These are phyloP conservation scores for Oryzias sinensis DNA, from an alignment of 2,797 vertebrate species.

Conservation along the genomic window DNA sequence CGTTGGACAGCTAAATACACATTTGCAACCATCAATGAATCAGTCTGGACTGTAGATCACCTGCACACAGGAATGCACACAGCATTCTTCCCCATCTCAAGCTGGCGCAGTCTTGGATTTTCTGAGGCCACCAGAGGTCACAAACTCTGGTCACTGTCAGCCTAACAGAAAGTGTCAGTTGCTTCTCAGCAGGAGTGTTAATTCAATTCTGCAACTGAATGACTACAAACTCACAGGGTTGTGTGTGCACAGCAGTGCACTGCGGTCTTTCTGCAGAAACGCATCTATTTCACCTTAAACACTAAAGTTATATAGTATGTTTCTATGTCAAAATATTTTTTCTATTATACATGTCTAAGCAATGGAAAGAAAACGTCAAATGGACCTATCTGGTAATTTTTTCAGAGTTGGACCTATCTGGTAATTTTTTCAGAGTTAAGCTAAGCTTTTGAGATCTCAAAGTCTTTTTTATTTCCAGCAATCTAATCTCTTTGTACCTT, in stretches of 20 bases:
- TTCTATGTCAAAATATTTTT: too few species aligned
- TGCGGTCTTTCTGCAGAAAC: background rate
- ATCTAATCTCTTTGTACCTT: too few species aligned
- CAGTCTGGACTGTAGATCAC: slow-evolving; percentile 18
- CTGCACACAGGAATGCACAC: background rate
- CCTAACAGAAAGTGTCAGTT: slow-evolving; percentile 24
- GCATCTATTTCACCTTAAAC: too few species aligned
- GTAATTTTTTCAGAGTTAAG: too few species aligned
- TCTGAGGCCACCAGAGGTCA: slow-evolving; percentile 13
- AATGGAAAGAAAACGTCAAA: too few species aligned
- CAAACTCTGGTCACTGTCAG: slow-evolving; percentile 13
- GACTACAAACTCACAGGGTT: background rate
- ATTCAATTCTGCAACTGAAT: slow-evolving; percentile 4
- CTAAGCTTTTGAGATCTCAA: too few species aligned
- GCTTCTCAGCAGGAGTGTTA: slow-evolving; percentile 21
- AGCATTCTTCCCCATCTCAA: slow-evolving; percentile 4
- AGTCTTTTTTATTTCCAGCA: too few species aligned
- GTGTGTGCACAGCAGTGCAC: background rate
- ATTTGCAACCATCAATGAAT: slow-evolving; percentile 38
- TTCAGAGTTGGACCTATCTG: too few species aligned
- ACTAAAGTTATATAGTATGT: too few species aligned
- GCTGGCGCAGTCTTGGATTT: slow-evolving; percentile 1
- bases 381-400: too few species aligned
- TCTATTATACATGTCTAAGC: too few species aligned
- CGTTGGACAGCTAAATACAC: slow-evolving; percentile 23